These are phyloP conservation scores for Lasioglossum figueresi DNA, from an alignment of 2,888 invertebrate species.

Conservation along the genomic window DNA sequence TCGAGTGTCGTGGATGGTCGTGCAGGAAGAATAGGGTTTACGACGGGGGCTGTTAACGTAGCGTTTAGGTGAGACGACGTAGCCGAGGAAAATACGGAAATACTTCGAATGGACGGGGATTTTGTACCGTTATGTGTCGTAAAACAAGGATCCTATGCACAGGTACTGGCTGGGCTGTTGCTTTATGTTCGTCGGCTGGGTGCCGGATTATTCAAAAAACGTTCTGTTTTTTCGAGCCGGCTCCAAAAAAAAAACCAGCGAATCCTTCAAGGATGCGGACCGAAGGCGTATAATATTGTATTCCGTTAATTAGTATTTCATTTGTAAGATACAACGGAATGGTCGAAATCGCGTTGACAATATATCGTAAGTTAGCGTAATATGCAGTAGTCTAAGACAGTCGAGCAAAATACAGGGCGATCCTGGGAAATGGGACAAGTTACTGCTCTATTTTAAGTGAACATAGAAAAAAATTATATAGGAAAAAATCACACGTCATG, in stretches of 20 bases:
- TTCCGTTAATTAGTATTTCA: no score
- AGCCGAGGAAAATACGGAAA: conserved; percentile 18
- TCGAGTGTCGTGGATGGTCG: background rate
- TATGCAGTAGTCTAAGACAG: no score
- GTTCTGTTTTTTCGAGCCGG: background rate
- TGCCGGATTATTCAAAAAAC: conserved; percentile 31
- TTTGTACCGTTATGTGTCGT: conserved; percentile 55
- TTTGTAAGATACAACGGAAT: no score
- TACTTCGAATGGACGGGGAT: conserved; percentile 28
- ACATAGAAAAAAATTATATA: no score
- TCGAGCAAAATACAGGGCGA: no score
- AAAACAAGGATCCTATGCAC: conserved; percentile 46
- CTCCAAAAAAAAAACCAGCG: conserved; percentile 19
- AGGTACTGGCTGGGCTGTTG: conserved; percentile 23
- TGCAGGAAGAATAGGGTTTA: conserved; percentile 9
- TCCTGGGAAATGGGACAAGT: no score
- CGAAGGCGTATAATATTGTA: background rate
- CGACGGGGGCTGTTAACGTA: conserved; percentile 27
- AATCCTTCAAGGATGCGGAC: background rate
- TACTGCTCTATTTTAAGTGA: no score
- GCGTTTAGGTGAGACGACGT: background rate
- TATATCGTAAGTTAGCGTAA: no score
- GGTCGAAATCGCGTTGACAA: no score
- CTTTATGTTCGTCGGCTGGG: background rate
- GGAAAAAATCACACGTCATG: no score